phyloP scores from a whole-genome alignment of 2,888 invertebrate genomes.

The Stenoptilia bipunctidactyla region DNA sequence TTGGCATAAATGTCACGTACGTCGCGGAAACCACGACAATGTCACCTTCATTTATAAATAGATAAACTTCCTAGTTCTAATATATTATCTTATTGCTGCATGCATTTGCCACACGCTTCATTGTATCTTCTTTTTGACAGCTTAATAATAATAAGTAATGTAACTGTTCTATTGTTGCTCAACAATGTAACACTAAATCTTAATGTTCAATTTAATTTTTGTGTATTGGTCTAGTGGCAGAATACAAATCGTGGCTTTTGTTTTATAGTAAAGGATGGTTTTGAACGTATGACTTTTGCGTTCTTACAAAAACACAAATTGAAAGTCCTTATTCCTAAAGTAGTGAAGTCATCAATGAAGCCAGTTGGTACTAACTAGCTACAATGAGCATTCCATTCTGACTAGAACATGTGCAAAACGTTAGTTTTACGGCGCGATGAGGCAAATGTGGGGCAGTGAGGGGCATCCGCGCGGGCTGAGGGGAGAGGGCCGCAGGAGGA shows the following conservation, averaged over 20 bases:
- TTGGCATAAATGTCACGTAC: slow-evolving; percentile 33
- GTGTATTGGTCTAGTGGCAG: background rate
- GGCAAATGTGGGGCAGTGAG: slow-evolving; percentile 66
- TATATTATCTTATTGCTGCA: background rate
- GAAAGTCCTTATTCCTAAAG: too few relatives aligned
- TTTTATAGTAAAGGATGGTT: too few relatives aligned
- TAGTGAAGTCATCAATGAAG: background rate
- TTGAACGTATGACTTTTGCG: too few relatives aligned
- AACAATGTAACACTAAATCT: background rate
- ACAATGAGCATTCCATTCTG: slow-evolving; percentile 23
- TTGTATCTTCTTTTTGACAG: too few relatives aligned
- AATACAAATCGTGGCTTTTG: too few relatives aligned
- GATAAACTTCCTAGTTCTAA: slow-evolving; percentile 23
- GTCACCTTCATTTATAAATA: slow-evolving; percentile 46
- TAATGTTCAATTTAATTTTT: background rate
- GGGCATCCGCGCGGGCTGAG: slow-evolving; percentile 43
- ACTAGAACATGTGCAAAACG: slow-evolving; percentile 26
- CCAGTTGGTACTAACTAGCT: background rate
- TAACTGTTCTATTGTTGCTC: too few relatives aligned
- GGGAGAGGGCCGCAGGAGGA: slow-evolving; percentile 48
- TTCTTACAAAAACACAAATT: too few relatives aligned
- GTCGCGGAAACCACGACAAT: slow-evolving; percentile 45
- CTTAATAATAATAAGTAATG: too few relatives aligned
- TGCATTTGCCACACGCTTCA: too few relatives aligned
- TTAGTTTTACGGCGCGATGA: slow-evolving; percentile 37